Evolutionary conservation across 2,888 invertebrate species (phyloP), one percentile per base, ranked within the genome.

Genomic region (Meloe dianella): DNA sequence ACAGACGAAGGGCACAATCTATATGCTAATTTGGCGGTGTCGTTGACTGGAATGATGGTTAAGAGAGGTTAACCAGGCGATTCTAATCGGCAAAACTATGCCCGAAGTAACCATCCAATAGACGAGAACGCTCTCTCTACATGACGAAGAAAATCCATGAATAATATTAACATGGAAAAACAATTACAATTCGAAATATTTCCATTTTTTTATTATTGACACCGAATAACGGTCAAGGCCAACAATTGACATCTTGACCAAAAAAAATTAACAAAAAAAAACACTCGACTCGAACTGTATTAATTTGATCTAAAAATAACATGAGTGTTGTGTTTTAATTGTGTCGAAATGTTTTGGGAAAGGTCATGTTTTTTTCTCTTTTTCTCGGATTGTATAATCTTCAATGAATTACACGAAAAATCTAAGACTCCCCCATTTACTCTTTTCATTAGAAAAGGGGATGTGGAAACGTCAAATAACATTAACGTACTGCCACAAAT

Each of bases 1-100:
- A 68, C 65, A 65, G 79, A 79, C 78, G 77, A 75, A 80, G 81
- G 81, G 81, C 77, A 80, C 80, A 83, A 83, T 83, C 82, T 83
- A 83, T 82, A 83, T 83, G 83, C 83, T 81, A 83, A 83, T 83
- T 76, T 75, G 75, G 75, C 66, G 72, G 75, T 79, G 79, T 72
- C 72, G 73, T 72, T 75, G 76, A 78, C 76, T 79, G 79, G 54
- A 74, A 74, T 77, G 78, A 73, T 74, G 73, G 75, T 78, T 78
- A 78, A 80, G 76, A 80, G 76, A 80, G 81, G 80, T 82, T 81
- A 82, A 82, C 77, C 77, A 81, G 80, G 80, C 81, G 78, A 75
- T 77, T 77, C 79, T 81, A 81, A 81, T 81, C 78, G 78, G 71
- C 74, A 68, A 64, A 68, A 72, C 72, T 71, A 72, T 68, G 73